Evolutionary conservation across 2,797 vertebrate species (phyloP).

Genomic region (Peromyscus nudipes): DNA sequence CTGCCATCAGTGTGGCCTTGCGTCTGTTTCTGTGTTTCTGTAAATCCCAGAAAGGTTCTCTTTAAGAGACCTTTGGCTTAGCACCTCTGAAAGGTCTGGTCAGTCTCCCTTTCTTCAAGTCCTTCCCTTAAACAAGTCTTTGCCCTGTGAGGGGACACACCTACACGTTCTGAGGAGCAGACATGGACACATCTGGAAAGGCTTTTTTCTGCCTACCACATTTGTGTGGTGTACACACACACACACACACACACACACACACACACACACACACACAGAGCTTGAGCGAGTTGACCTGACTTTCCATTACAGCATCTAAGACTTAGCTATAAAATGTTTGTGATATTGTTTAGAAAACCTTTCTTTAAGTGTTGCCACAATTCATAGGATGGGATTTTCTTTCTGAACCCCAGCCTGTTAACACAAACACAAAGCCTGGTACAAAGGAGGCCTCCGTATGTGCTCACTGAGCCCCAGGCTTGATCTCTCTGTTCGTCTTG

Average conservation of each 20-base stretch:
- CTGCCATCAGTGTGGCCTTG: rapidly evolving
- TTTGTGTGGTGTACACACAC: no score
- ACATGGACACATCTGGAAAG: not conserved
- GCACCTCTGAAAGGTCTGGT: not conserved
- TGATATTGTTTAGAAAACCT: not conserved
- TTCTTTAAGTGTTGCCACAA: not conserved
- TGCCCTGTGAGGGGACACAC: not conserved
- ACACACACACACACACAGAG: no score
- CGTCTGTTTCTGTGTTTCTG: not conserved
- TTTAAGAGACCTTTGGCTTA: not conserved
- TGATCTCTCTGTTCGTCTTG: not conserved
- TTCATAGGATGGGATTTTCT: not conserved
- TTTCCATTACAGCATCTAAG: constrained; percentile 15
- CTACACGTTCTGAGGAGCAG: not conserved
- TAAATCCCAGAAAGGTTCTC: not conserved
- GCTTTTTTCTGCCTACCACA: not conserved
- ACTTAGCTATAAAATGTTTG: constrained; percentile 3
- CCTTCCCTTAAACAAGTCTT: not conserved
- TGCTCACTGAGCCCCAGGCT: not conserved
- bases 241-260: no score
- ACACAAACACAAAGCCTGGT: not conserved
- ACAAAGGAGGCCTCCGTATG: not conserved
- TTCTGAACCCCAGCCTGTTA: not conserved
- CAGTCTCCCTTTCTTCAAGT: not conserved
- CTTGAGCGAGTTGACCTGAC: not conserved